These are phyloP conservation scores for Semaprochilodus insignis DNA, from an alignment of 2,797 vertebrate species.

Conservation along the genomic window DNA sequence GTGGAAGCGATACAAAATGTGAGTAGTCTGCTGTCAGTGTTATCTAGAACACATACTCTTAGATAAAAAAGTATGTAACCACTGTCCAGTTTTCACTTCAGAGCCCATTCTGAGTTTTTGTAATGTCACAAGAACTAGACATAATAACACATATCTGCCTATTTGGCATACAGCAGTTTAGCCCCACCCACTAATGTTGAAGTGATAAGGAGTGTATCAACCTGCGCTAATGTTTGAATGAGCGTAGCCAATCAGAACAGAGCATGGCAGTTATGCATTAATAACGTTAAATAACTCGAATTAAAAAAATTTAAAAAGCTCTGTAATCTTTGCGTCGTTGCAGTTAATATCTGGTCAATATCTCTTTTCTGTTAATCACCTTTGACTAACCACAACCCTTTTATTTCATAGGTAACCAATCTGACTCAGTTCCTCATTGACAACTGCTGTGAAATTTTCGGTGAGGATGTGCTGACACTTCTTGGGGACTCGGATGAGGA, in stretches of 20 bases:
- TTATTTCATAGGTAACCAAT: slow-evolving; percentile 73
- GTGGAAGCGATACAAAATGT: slow-evolving; percentile 80
- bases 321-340: slow-evolving; percentile 34
- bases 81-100: too few relatives aligned
- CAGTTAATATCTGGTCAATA: slow-evolving; percentile 2
- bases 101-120: too few relatives aligned
- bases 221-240: too few relatives aligned
- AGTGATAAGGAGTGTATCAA: too few relatives aligned
- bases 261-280: background rate
- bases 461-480: slow-evolving; percentile 67
- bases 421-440: slow-evolving; percentile 84
- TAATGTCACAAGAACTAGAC: too few relatives aligned
- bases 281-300: slow-evolving; percentile 13
- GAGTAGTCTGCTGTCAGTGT: slow-evolving; percentile 2
- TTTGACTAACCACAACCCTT: slow-evolving; percentile 4
- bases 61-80: too few relatives aligned
- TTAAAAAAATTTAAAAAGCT: background rate
- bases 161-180: too few relatives aligned
- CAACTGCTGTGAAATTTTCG: slow-evolving; percentile 81
- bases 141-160: too few relatives aligned
- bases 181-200: too few relatives aligned
- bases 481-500: slow-evolving; percentile 68
- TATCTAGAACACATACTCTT: too few relatives aligned
- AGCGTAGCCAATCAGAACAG: too few relatives aligned
- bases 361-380: background rate